Conservation (phyloP, 2,113 vertebrate species). For the Sitta europaea region DNA sequence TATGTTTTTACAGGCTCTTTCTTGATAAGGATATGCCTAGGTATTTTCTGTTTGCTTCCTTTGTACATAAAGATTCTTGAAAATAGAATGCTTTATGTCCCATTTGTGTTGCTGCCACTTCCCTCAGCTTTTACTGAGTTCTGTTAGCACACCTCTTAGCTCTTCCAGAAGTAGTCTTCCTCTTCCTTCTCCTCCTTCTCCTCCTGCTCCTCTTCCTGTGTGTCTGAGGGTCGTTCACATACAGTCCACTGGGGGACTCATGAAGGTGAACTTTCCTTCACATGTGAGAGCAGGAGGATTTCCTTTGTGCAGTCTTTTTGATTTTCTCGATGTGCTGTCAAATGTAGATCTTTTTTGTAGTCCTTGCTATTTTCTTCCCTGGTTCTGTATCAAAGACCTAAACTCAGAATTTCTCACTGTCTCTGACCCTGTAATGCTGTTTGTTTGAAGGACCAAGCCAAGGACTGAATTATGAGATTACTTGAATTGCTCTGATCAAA, state of each 20-base stretch:
- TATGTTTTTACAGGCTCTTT: conserved; percentile 91
- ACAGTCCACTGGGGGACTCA: background rate
- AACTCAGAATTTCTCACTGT: background rate
- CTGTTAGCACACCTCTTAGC: background rate
- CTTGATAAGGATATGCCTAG: conserved; percentile 99
- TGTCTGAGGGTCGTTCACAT: background rate
- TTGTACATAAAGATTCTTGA: conserved; percentile 72
- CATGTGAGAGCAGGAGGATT: background rate
- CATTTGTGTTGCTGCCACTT: background rate
- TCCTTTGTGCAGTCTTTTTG: background rate
- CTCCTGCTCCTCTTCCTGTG: background rate
- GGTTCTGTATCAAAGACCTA: background rate
- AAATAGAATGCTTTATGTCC: conserved; percentile 69
- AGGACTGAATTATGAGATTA: background rate
- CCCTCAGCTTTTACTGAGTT: background rate
- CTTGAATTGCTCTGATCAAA: background rate
- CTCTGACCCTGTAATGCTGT: background rate
- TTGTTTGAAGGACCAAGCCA: background rate
- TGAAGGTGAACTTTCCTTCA: background rate
- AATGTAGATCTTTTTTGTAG: background rate
- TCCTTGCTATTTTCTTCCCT: background rate
- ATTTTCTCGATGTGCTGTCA: background rate
- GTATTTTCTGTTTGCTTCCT: conserved; percentile 82
- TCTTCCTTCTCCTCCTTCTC: background rate
- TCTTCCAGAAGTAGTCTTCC: background rate